Evolutionary conservation across 2,888 invertebrate genomes (phyloP).

Genomic region (Coleophora flavipennella): DNA sequence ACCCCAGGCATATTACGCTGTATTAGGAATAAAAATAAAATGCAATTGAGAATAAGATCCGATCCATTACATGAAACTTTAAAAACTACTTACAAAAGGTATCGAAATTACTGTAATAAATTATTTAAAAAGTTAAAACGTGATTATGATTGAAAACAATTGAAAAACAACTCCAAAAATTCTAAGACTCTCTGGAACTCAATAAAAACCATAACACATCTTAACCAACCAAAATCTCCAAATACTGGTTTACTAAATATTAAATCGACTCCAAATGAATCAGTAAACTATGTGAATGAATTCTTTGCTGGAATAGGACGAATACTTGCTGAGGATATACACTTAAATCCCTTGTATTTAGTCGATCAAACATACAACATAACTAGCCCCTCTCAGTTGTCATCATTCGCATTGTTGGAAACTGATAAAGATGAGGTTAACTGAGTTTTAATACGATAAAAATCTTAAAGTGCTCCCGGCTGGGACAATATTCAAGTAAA

Average conservation of each 20-base stretch:
- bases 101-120: conserved; percentile 5
- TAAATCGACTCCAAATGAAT: not conserved
- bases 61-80: conserved; percentile 1
- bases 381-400: not conserved
- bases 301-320: conserved; percentile 1
- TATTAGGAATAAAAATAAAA: conserved; percentile 3
- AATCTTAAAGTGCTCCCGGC: not conserved
- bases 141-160: conserved; percentile 2
- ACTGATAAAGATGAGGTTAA: not conserved
- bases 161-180: not conserved
- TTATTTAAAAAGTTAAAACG: conserved; percentile 5
- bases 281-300: conserved; percentile 1
- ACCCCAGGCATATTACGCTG: conserved; percentile 3
- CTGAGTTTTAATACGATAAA: not conserved
- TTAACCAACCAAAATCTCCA: not conserved
- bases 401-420: not conserved
- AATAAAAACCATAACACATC: conserved; percentile 3
- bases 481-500: not conserved
- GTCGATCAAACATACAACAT: not conserved
- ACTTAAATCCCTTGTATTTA: not conserved
- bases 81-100: conserved; percentile 4
- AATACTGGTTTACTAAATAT: not conserved
- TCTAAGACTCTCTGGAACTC: conserved; percentile 4
- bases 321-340: not conserved
- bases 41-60: conserved; percentile 1